Percentiles rank a stretch among this genome's conserved stretches.
These are phyloP conservation scores for Choloepus didactylus DNA, from an alignment of 2,797 vertebrate species.

Conservation along the genomic window DNA sequence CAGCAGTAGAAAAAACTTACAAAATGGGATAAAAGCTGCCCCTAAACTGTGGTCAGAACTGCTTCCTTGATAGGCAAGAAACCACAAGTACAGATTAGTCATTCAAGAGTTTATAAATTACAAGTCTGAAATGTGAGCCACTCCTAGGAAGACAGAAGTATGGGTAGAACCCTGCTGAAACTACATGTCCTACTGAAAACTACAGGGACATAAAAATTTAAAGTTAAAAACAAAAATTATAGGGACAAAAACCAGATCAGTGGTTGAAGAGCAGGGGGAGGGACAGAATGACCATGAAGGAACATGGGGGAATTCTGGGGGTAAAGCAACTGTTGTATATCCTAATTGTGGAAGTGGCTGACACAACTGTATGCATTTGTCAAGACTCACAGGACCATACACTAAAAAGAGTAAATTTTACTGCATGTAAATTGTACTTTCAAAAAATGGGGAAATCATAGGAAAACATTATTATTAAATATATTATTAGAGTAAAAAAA, in stretches of 20 bases:
- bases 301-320: too few relatives aligned
- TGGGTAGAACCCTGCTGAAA: background rate
- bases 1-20: slow-evolving; percentile 61
- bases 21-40: slow-evolving; percentile 11
- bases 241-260: background rate
- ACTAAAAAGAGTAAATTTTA: slow-evolving; percentile 41
- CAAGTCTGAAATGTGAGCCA: background rate
- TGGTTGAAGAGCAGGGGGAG: background rate
- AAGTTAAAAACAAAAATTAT: too few relatives aligned
- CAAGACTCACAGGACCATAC: slow-evolving; percentile 3
- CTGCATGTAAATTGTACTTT: slow-evolving; percentile 11
- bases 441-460: background rate
- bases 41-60: slow-evolving; percentile 48
- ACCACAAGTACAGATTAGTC: slow-evolving; percentile 50
- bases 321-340: background rate
- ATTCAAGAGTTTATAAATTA: slow-evolving; percentile 39
- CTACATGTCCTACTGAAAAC: background rate
- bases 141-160: background rate
- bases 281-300: background rate
- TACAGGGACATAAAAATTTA: background rate
- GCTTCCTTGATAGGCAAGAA: background rate
- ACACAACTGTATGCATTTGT: background rate
- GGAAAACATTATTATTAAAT: slow-evolving; percentile 15
- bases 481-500: slow-evolving; percentile 11
- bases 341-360: background rate